Evolutionary conservation across 2,797 vertebrate genomes (phyloP).

Genomic region (Amniataba percoides): DNA sequence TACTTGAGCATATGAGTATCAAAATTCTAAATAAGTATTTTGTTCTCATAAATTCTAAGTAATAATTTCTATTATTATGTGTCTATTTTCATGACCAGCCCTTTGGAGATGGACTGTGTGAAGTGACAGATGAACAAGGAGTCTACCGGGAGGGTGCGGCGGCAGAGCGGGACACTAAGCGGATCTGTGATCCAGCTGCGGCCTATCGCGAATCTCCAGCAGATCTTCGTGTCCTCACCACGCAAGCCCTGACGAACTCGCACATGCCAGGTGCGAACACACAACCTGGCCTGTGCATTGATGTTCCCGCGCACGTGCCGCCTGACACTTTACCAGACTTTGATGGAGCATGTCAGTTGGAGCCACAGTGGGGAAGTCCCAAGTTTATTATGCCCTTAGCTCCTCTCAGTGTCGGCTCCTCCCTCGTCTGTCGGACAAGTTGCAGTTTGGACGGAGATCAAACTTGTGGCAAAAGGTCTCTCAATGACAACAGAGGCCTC

Average conservation of each 20-base stretch:
- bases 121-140: conserved; percentile 63
- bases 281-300: conserved; percentile 28
- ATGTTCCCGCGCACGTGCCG: conserved; percentile 28
- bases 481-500: conserved; percentile 54
- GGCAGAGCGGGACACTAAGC: conserved; percentile 45
- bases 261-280: conserved; percentile 50
- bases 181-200: conserved; percentile 31
- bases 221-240: conserved; percentile 17
- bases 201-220: conserved; percentile 14
- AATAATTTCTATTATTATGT: conserved; percentile 12
- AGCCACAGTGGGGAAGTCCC: conserved; percentile 46
- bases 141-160: conserved; percentile 28
- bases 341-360: conserved; percentile 48
- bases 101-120: conserved; percentile 55
- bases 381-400: conserved; percentile 80
- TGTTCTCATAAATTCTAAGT: not conserved
- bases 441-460: conserved; percentile 68
- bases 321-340: conserved; percentile 49
- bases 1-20: not conserved
- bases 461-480: conserved; percentile 42
- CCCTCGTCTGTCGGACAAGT: conserved; percentile 50
- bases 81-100: conserved; percentile 53
- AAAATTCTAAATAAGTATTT: not conserved
- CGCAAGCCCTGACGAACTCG: conserved; percentile 22
- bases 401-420: conserved; percentile 61